phyloP scores from a whole-genome alignment of 2,888 invertebrate genomes.

The Hanleya hanleyi region DNA sequence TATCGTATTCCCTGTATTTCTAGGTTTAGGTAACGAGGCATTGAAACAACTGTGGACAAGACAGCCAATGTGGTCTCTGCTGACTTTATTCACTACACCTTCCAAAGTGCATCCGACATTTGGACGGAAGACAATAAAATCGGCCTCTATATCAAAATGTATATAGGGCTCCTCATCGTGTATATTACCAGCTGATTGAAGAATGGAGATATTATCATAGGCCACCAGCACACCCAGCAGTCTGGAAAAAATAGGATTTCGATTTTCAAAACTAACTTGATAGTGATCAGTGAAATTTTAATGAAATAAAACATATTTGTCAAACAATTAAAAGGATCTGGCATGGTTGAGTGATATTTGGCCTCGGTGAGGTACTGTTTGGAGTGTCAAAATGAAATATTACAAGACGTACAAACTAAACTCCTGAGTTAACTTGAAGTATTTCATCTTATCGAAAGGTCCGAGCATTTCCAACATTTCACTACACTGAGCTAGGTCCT shows the following conservation, averaged over 20 bases:
- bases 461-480: too few species aligned
- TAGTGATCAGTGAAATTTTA: neutral
- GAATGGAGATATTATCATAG: constrained; percentile 80
- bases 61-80: constrained; percentile 80
- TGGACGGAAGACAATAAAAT: constrained; percentile 82
- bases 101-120: constrained; percentile 78
- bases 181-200: constrained; percentile 78
- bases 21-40: constrained; percentile 80
- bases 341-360: neutral
- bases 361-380: too few species aligned
- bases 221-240: constrained; percentile 81
- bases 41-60: constrained; percentile 83
- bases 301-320: too few species aligned
- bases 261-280: neutral
- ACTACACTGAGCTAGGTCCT: too few species aligned
- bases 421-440: too few species aligned
- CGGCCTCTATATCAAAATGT: constrained; percentile 81
- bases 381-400: too few species aligned
- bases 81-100: constrained; percentile 81
- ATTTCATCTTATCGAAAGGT: too few species aligned
- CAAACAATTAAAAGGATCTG: neutral
- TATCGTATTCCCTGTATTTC: constrained; percentile 73
- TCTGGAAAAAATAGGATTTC: constrained; percentile 75
- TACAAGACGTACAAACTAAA: too few species aligned
- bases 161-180: constrained; percentile 80